Evolutionary conservation across 2,797 vertebrate genomes (phyloP).

Genomic region (Danio kyathit): DNA sequence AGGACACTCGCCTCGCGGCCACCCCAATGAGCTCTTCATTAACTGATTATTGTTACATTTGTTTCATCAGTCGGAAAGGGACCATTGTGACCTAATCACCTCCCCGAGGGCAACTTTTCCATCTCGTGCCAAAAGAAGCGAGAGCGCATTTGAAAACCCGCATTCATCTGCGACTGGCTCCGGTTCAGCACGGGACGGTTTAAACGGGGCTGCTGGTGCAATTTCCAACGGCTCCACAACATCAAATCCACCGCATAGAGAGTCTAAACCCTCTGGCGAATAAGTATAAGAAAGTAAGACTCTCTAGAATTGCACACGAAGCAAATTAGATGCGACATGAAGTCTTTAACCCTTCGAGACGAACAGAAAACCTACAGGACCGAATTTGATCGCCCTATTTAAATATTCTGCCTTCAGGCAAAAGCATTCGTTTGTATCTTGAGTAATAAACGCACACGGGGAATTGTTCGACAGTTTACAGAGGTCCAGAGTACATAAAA

Average conservation of each 20-base stretch:
- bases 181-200: conserved; percentile 48
- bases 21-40: conserved; percentile 52
- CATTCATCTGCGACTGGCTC: conserved; percentile 44
- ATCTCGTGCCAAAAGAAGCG: conserved; percentile 35
- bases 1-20: conserved; percentile 43
- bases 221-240: conserved; percentile 8
- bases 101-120: conserved; percentile 43
- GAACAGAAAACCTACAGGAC: neutral
- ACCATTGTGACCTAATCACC: conserved; percentile 38
- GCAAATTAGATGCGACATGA: neutral
- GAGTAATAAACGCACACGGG: neutral
- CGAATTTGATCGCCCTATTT: conserved; percentile 31
- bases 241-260: neutral
- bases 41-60: conserved; percentile 51
- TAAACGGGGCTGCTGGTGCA: conserved; percentile 15
- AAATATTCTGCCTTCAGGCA: neutral
- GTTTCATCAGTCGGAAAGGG: conserved; percentile 31
- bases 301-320: neutral
- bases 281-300: neutral
- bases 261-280: neutral
- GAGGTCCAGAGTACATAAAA: neutral
- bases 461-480: no score
- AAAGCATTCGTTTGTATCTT: neutral
- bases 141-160: conserved; percentile 42
- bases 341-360: conserved; percentile 1